phyloP scores from a whole-genome alignment of 2,113 vertebrate species.

The Candoia aspera region DNA sequence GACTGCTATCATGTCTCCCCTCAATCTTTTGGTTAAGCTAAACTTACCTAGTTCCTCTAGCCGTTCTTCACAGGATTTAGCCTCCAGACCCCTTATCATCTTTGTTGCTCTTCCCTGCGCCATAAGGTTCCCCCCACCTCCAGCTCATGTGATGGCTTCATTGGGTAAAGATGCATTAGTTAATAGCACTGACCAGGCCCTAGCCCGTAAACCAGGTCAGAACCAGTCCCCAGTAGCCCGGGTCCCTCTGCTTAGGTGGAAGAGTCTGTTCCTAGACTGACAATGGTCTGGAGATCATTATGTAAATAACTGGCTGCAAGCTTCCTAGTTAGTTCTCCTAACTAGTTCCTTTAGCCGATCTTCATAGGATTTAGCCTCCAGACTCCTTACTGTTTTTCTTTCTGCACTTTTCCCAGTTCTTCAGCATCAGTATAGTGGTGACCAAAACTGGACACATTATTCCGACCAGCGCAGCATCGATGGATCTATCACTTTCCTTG shows the following conservation, averaged over 20 bases:
- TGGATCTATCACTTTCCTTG: neutral
- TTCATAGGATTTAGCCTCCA: too few relatives aligned
- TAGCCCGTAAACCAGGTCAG: neutral
- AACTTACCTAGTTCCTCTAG: neutral
- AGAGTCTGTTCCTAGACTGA: neutral
- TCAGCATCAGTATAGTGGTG: neutral
- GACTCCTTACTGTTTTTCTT: too few relatives aligned
- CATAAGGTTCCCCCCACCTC: too few relatives aligned
- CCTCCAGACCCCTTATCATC: neutral
- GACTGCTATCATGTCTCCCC: neutral
- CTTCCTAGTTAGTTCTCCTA: too few relatives aligned
- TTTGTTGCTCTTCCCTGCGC: neutral
- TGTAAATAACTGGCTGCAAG: neutral
- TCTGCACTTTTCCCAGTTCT: neutral
- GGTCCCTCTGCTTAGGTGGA: neutral
- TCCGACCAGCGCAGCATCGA: neutral
- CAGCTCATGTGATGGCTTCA: too few relatives aligned
- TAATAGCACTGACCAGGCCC: neutral
- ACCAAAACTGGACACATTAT: neutral
- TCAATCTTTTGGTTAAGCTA: neutral
- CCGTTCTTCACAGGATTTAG: neutral
- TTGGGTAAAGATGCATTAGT: too few relatives aligned
- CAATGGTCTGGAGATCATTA: neutral
- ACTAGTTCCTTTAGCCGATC: too few relatives aligned
- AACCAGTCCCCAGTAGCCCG: neutral